Base-by-base conservation (phyloP, 1,140 invertebrate species). In the Drosophila kepulauana region DNA sequence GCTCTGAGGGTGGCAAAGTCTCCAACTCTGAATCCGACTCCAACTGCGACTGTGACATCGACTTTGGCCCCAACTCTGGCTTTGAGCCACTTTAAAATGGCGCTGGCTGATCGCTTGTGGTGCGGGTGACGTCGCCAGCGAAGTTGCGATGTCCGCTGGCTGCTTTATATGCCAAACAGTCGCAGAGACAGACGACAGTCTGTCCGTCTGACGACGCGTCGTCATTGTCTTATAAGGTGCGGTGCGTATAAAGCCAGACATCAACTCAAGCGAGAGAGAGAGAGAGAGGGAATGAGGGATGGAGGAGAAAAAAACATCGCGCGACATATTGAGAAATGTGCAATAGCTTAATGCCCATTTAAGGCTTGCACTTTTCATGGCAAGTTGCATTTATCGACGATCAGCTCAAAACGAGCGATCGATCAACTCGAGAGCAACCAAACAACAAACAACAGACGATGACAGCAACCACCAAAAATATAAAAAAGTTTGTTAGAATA, bases 251-350 rank as follows among this genome's bases (percentile, higher is more conserved):
- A 89, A 89, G 85, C 85, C 78, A 73, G 59, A 79, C 58, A 73
- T 52, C 72, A 73, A 71, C 76, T 16, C 16, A 16, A 16, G 16
- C n/a, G n/a, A 16, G 20, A 58, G 71, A 49, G 59, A 65, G 25
- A 51, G 13, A 57, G 16, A 58, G 35, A 71, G 25, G 30, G 33
- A 59, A 70, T 13, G 46, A 61, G 25, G 30, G 33, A 59, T 65
- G 16, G 46, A 61, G 76, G 78, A 57, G 70, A 82, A 88, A 91
- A 91, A 89, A 89, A 74, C 77, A 81, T 85, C 82, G 82, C 82
- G 87, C 88, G 90, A 91, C 90, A 91, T 91, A 91, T 91, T 91
- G 90, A 91, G 90, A 91, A 91, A 91, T 91, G 90, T 91, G 90
- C 90, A 91, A 91, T 91, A 91, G 90, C 91, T 89, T 90, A 90